Evolutionary conservation across 2,113 vertebrate genomes (phyloP).

Genomic region (Lontra canadensis): DNA sequence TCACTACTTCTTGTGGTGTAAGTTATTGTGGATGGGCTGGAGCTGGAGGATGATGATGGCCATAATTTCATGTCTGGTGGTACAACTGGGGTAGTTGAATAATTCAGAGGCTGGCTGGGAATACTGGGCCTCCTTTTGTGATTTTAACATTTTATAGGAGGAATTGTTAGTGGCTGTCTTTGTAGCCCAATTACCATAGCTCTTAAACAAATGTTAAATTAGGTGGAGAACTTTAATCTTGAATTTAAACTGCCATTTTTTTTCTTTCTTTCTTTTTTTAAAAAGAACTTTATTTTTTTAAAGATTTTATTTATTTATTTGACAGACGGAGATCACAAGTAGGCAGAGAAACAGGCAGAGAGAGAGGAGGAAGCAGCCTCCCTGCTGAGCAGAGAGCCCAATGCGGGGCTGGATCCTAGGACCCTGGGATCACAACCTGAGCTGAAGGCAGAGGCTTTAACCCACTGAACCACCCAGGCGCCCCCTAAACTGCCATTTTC

Average conservation of each 20-base stretch:
- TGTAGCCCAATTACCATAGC: not conserved
- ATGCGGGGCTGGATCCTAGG: too few species aligned
- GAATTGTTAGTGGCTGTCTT: not conserved
- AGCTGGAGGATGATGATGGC: not conserved
- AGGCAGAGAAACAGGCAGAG: too few species aligned
- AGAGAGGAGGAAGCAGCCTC: too few species aligned
- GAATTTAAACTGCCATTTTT: conserved; percentile 4
- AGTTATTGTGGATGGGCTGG: not conserved
- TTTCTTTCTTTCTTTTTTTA: too few species aligned
- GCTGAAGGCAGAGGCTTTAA: too few species aligned
- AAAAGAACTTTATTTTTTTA: too few species aligned
- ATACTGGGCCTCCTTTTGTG: not conserved
- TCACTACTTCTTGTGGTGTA: not conserved
- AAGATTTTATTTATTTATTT: too few species aligned
- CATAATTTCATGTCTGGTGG: not conserved
- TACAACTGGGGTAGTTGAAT: not conserved
- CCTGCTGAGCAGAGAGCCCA: too few species aligned
- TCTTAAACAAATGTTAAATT: not conserved
- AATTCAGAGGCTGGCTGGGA: not conserved
- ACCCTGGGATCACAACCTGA: too few species aligned
- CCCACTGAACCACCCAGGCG: too few species aligned
- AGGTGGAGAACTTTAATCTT: not conserved
- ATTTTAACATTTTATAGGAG: not conserved
- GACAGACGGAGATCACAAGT: too few species aligned
- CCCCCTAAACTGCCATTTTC: too few species aligned